These are phyloP conservation scores for Hemaris fuciformis DNA, from an alignment of 2,888 invertebrate species.

Conservation along the genomic window DNA sequence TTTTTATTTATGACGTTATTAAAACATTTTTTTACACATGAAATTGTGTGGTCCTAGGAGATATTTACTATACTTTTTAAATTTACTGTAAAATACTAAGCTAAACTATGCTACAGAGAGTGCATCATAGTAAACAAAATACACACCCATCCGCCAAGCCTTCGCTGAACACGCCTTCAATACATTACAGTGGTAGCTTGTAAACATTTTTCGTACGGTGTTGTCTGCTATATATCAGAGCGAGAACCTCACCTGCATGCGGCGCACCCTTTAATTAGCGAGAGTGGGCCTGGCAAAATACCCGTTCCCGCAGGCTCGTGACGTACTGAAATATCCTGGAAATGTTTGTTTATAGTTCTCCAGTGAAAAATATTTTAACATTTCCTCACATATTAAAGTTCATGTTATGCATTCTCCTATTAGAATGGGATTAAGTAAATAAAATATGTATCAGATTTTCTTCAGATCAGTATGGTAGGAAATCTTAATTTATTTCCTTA, in stretches of 20 bases:
- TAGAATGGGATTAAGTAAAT: background rate
- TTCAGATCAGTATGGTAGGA: too few species aligned
- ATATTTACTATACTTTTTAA: background rate
- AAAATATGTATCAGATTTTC: too few species aligned
- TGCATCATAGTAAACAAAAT: background rate
- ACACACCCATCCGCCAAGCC: background rate
- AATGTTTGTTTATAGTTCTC: background rate
- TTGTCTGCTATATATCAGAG: background rate
- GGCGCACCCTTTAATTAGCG: constrained; percentile 1
- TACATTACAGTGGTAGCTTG: background rate
- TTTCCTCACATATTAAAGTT: background rate
- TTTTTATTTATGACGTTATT: too few species aligned
- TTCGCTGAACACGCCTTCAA: background rate
- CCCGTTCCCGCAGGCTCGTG: background rate
- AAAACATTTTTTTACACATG: too few species aligned
- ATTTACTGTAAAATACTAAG: background rate
- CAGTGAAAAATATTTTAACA: background rate
- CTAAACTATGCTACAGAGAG: background rate
- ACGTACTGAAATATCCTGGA: background rate
- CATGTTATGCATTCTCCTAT: background rate
- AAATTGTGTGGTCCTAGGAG: too few species aligned
- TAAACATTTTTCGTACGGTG: background rate
- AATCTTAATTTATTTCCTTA: too few species aligned
- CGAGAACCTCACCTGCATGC: background rate
- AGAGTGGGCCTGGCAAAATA: background rate